Base-by-base conservation (phyloP, 2,888 invertebrate species). In the Lepas anatifera region DNA sequence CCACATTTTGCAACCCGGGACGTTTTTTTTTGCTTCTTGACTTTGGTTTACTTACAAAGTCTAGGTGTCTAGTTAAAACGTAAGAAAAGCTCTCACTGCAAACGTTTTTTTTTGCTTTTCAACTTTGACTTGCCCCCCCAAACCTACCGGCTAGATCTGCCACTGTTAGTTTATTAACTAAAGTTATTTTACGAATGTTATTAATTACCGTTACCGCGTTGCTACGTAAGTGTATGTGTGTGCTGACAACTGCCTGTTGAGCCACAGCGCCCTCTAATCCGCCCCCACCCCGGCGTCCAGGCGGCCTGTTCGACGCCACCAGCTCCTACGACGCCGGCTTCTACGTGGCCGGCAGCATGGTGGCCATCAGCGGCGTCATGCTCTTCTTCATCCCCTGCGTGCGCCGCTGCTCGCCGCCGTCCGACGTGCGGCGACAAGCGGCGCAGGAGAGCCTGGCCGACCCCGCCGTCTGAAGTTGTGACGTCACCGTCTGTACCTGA, bases 291-390 rank as follows among this genome's bases (percentile, higher is more conserved):
- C 18, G 27, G 64, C 74, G 83, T 82, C 71, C 81, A 93, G 96
- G 96, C 71, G 88, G 86, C 84, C 81, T 97, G 70, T 92, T 85
- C 77, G 97, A 97, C 78, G 80, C 83, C 22, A 84, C 88, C 10
- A 75, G 83, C 3, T 89, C 91, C 25, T 96, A 95, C 82, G 85
- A 90, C 76, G 89, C 91, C 25, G 93, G 91, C 0, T 99, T 98
- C 81, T 86, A 88, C 76, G 83, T 95, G 72, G 92, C 95, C 29
- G 98, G 98, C 8, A 81, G 85, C 0, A 87, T 91, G 78, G 92
- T 97, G 71, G 88, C 90, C 7, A 73, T 90, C 64, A 95, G 95
- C 78, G 97, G 96, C 18, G 68, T 92, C 63, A 91, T 97, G 83
- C 84, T 97, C 72, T 95, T 92, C 80, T 80, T 86, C 73, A 91